Evolutionary conservation across 1,140 invertebrate species (phyloP).

Genomic region (Centruroides vittatus): DNA sequence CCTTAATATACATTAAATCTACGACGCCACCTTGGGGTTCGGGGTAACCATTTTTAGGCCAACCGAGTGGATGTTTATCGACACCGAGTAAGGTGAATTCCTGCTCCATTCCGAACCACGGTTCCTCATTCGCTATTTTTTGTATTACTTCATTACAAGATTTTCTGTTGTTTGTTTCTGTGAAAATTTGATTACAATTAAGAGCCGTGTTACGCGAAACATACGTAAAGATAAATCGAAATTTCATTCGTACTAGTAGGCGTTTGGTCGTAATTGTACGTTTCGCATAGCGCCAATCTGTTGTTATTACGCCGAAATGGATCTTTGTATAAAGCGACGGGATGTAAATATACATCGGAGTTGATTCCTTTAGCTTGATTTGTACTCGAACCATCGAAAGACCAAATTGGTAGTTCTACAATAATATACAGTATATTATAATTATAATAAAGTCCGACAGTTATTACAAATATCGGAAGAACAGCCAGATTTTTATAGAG

Average conservation of each 20-base stretch:
- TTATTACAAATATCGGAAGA: too few species aligned
- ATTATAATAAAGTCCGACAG: too few species aligned
- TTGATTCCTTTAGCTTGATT: conserved; percentile 42
- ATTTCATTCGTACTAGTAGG: too few species aligned
- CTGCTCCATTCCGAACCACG: conserved; percentile 92
- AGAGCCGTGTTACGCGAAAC: too few species aligned
- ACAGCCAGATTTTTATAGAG: too few species aligned
- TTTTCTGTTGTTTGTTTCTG: too few species aligned
- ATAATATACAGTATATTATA: neutral
- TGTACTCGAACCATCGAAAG: conserved; percentile 75
- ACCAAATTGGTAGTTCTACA: conserved; percentile 80
- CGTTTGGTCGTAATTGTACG: conserved; percentile 17
- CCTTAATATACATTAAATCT: too few species aligned
- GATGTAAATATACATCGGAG: conserved; percentile 77
- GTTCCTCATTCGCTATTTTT: conserved; percentile 23
- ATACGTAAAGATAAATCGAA: too few species aligned
- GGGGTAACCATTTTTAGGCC: conserved; percentile 87
- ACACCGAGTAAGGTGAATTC: conserved; percentile 80
- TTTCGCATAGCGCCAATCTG: conserved; percentile 78
- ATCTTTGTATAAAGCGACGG: conserved; percentile 79
- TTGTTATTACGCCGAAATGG: conserved; percentile 74
- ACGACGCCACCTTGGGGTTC: conserved; percentile 45
- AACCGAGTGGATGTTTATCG: conserved; percentile 68
- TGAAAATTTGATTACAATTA: too few species aligned
- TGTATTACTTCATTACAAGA: too few species aligned